These are phyloP conservation scores for Morone saxatilis DNA, from an alignment of 2,113 vertebrate species.

Conservation along the genomic window DNA sequence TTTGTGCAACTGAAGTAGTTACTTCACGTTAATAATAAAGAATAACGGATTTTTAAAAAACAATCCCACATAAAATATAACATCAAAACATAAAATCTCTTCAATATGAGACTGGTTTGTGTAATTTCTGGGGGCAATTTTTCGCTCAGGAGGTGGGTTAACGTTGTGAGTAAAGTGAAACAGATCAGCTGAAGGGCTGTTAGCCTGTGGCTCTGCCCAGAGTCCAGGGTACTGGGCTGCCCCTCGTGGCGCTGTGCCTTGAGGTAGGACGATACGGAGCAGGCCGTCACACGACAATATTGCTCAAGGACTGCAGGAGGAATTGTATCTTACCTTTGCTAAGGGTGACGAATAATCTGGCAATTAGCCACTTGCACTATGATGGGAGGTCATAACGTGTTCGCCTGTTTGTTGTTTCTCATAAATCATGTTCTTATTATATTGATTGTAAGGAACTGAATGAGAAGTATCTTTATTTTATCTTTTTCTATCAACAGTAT, in stretches of 20 bases:
- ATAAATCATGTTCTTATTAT: background rate
- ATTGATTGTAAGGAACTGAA: background rate
- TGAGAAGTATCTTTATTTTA: too few relatives aligned
- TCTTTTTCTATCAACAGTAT: too few relatives aligned
- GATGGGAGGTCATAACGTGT: background rate
- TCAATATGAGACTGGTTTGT: too few relatives aligned
- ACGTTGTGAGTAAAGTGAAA: too few relatives aligned
- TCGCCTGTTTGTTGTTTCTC: slow-evolving; percentile 26
- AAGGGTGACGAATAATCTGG: slow-evolving; percentile 43
- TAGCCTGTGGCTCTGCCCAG: slow-evolving; percentile 5
- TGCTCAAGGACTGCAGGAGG: slow-evolving; percentile 20
- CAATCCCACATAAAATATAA: too few relatives aligned
- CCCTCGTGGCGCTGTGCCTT: slow-evolving; percentile 18
- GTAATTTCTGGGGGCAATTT: too few relatives aligned
- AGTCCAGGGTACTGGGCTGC: slow-evolving; percentile 20
- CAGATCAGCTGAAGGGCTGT: slow-evolving; percentile 19
- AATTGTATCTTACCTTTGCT: slow-evolving; percentile 4
- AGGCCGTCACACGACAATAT: slow-evolving; percentile 9
- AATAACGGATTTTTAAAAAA: too few relatives aligned
- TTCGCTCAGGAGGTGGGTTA: too few relatives aligned
- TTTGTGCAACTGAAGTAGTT: too few relatives aligned
- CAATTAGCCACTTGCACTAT: slow-evolving; percentile 24
- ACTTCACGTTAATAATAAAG: too few relatives aligned
- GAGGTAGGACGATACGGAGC: slow-evolving; percentile 16
- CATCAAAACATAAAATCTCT: too few relatives aligned